Evolutionary conservation across 2,113 vertebrate species (phyloP), one percentile per base, ranked within the genome.

Genomic region (Tachuris rubrigastra): DNA sequence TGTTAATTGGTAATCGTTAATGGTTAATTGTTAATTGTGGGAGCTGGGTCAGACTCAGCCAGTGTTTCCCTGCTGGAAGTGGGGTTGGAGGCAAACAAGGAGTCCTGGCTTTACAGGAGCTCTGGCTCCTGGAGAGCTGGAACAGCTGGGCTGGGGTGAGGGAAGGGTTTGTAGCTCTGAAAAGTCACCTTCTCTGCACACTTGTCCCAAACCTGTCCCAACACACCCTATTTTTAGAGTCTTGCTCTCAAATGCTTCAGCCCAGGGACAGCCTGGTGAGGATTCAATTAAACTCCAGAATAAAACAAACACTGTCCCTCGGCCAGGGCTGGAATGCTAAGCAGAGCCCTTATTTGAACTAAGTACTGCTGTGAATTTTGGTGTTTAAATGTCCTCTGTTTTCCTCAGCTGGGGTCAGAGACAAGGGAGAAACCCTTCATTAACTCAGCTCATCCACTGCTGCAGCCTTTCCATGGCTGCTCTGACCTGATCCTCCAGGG

Each of bases 271-370:
- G 91, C 39, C 87, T 94, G 67, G 52, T 81, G 93, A 69, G 89
- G 84, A 89, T 95, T 95, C 92, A 92, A 50, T 95, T 96, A 95
- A 90, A 92, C 46, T 78, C 77, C 52, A 28, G 75, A 52, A 85
- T 87, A 87, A 93, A 96, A 87, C 55, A 85, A 96, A 89, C 89
- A 85, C 60, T 89, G 25, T 78, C 60, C 77, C 77, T 78, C 52
- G 71, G 85, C 52, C 44, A 59, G 65, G 87, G 27, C 74, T 62
- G 92, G 93, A 91, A 93, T 96, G 77, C 69, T 87, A 85, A 96
- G 56, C 60, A 96, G 77, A 67, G 39, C 30, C 77, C 33, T 63
- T 93, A 50, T 91, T 95, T 87, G 92, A 91, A 78, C 73, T 63
- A 67, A 85, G 50, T 55, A 74, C 47, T 78, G 77, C 69, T 87